Evolutionary conservation across 2,797 vertebrate genomes (phyloP), one percentile per base, ranked within the genome.

Genomic region (Prunella strophiata): DNA sequence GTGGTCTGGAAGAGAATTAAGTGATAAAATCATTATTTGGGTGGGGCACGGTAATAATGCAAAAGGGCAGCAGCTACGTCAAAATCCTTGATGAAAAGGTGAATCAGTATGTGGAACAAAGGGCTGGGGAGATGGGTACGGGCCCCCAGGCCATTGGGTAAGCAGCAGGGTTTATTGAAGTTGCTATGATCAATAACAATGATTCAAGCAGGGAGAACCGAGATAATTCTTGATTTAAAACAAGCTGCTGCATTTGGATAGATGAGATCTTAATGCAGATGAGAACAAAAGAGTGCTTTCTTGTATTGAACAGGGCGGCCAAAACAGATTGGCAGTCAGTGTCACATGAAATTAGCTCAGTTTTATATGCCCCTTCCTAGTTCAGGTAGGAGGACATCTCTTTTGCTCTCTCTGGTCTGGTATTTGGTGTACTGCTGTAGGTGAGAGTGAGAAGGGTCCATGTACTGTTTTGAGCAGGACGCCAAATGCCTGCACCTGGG

Each of bases 11-110:
- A 94, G 86, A 95, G 55, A 91, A 95, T 94, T 93, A 92, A 89
- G 95, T 92, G 97, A 97, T 98, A 98, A 97, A 98, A 98, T 98
- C 97, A 97, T 98, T 98, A 98, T 97, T 95, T 94, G 87, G 98
- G 97, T 96, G 97, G 97, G 97, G 97, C 89, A 16, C 23, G 9
- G 78, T 94, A 95, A 94, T 97, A 96, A 92, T 92, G 94, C 8
- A 0, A 94, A 96, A 97, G 97, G 97, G 96, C 91, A 96, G 79
- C 76, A 97, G 94, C 96, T 96, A 89, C 78, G 95, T 96, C 96
- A 97, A 94, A 97, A 96, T 97, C 90, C 93, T 95, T 96, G 91
- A 97, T 97, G 97, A 98, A 95, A 97, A 96, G 93, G 97, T 97
- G 97, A 97, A 96, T 98, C 98, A 97, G 96, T 96, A 94, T 88